Conservation (phyloP, 2,113 vertebrate genomes). For the Otis tarda region DNA sequence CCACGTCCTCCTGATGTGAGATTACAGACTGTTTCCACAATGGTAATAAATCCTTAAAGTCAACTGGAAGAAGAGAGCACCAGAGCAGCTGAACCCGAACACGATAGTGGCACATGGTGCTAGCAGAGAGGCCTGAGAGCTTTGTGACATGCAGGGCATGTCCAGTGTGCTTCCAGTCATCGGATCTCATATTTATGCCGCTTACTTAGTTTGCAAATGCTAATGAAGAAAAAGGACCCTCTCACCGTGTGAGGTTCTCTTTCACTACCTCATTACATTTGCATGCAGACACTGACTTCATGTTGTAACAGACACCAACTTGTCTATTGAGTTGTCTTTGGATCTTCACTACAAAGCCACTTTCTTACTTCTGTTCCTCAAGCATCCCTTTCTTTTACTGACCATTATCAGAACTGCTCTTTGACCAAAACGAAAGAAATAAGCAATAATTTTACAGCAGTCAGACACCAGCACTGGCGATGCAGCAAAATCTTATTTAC, state of each 20-base stretch:
- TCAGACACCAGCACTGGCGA: fast-evolving
- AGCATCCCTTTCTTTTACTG: neutral
- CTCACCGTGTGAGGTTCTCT: neutral
- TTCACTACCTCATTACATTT: neutral
- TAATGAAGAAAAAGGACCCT: slow-evolving; percentile 8
- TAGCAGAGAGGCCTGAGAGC: neutral
- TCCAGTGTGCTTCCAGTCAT: neutral
- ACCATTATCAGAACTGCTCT: neutral
- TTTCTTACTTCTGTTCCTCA: neutral
- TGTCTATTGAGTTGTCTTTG: neutral
- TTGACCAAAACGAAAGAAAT: neutral
- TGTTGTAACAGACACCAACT: neutral
- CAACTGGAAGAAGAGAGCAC: neutral
- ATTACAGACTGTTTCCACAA: neutral
- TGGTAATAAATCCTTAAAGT: neutral
- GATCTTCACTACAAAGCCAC: neutral
- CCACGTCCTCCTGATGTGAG: neutral
- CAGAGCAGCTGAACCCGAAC: neutral
- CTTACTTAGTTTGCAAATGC: neutral
- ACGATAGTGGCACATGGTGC: neutral
- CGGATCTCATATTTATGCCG: neutral
- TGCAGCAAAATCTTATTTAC: neutral
- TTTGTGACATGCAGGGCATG: neutral
- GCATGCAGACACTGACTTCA: neutral
- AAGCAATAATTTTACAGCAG: neutral